Conservation (phyloP, 1,140 invertebrate genomes). For the Drosophila nebulosa region DNA sequence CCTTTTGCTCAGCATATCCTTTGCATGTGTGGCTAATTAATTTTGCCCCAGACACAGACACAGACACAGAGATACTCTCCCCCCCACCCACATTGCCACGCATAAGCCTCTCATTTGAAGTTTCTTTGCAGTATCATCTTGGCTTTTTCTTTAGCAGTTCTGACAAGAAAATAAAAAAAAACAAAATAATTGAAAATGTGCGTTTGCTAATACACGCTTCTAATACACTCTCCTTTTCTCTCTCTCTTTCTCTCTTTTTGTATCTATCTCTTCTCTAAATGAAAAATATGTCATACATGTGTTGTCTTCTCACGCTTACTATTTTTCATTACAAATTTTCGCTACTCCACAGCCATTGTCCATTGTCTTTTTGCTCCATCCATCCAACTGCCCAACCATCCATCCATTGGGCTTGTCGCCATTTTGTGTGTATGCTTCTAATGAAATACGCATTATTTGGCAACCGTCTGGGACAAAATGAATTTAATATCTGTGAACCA, state of each 20-base stretch:
- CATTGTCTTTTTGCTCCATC: conserved; percentile 11
- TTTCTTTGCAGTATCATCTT: neutral
- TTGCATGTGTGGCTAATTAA: conserved; percentile 49
- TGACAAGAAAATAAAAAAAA: too few species aligned
- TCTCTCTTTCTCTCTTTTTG: too few species aligned
- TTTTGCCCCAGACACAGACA: conserved; percentile 23
- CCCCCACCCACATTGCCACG: neutral
- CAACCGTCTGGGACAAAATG: conserved; percentile 24
- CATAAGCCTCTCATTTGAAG: neutral
- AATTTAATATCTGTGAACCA: conserved; percentile 49
- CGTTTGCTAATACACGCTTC: conserved; percentile 25
- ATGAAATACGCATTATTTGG: conserved; percentile 63
- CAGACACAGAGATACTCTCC: neutral
- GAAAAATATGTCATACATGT: conserved; percentile 3
- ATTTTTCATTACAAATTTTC: neutral
- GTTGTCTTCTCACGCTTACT: neutral
- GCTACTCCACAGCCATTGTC: neutral
- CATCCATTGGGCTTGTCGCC: conserved; percentile 10
- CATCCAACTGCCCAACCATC: conserved; percentile 24
- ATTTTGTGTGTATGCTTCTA: conserved; percentile 31
- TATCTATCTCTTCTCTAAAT: neutral
- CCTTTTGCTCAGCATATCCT: neutral
- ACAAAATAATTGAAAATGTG: neutral
- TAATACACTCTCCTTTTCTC: neutral
- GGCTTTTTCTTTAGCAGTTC: too few species aligned